phyloP scores from a whole-genome alignment of 1,140 invertebrate species.

The Mactra quadrangularis region DNA sequence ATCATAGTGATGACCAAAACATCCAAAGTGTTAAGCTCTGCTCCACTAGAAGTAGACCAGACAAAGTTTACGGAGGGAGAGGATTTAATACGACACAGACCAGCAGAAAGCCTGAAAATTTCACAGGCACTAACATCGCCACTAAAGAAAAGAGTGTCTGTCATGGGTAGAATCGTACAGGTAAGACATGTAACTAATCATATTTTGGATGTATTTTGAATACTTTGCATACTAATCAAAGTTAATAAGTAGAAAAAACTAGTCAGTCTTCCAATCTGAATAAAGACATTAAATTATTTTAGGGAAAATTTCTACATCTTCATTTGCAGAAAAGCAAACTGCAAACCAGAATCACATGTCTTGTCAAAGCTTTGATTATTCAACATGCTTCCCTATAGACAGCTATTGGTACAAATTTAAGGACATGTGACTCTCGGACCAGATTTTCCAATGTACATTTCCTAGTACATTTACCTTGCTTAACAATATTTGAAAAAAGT shows the following conservation, averaged over 20 bases:
- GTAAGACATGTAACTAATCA: conserved; percentile 23
- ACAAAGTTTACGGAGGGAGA: conserved; percentile 16
- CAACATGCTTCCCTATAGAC: conserved; percentile 21
- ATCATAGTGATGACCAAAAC: conserved; percentile 31
- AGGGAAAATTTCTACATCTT: conserved; percentile 23
- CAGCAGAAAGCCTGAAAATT: conserved; percentile 16
- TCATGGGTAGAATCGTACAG: not conserved
- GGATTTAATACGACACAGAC: conserved; percentile 4
- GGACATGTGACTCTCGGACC: conserved; percentile 20
- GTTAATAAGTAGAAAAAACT: too few species aligned
- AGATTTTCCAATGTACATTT: conserved; percentile 15
- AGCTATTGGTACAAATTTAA: conserved; percentile 19
- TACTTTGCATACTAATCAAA: conserved; percentile 8
- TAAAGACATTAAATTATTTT: conserved; percentile 25
- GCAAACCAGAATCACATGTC: conserved; percentile 17
- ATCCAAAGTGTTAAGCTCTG: conserved; percentile 9
- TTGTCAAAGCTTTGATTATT: conserved; percentile 15
- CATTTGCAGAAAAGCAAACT: conserved; percentile 20
- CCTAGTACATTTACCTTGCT: conserved; percentile 11
- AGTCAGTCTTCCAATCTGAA: conserved; percentile 18
- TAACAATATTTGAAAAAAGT: conserved; percentile 20
- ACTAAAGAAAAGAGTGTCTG: not conserved
- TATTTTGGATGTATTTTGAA: conserved; percentile 25
- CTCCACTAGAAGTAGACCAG: not conserved
- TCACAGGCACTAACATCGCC: not conserved